Evolutionary conservation across 2,888 invertebrate species (phyloP), one percentile per base, ranked within the genome.

Genomic region (Chalcis sispes): DNA sequence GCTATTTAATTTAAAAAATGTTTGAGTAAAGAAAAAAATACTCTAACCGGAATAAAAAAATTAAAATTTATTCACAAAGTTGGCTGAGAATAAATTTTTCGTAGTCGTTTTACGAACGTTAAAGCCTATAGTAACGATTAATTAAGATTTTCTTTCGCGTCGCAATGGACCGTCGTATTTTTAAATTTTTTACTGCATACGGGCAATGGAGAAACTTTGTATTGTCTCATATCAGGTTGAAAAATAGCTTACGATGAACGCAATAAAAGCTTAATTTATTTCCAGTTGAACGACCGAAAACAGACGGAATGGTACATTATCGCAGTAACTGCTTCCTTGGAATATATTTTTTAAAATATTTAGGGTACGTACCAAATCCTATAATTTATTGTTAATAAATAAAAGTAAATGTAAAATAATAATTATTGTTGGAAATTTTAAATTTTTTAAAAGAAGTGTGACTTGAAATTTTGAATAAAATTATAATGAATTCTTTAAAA

Each of bases 261-360:
- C 71, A 29, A 46, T 56, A 29, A 23, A 29, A 32, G 52, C 29
- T 54, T 46, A 62, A 62, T 56, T 64, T 32, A 62, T 62, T 64
- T 56, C 32, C n/a, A 1, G 23, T 1, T 46, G n/a, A 64, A 25
- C 42, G 27, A 5, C 5, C 18, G 0, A 46, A 46, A 54, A n/a
- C 23, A 29, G 23, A 46, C 23, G 32, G n/a, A 69, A 32, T 27
- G 20, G 1, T 32, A 32, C 46, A 4, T 59, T 29, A 56, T 56
- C 25, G 42, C 36, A 62, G 18, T 46, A 62, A 18, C 10, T 18
- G 5, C n/a, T n/a, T 8, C 29, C 42, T 42, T 42, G 2, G 15
- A 15, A 42, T 42, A 42, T 42, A 13, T 13, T 15, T 42, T 42
- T 8, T 42, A 4, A 2, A 42, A 13, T 42, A 15, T 15, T 42